Evolutionary conservation across 2,888 invertebrate species (phyloP), one percentile per base, ranked within the genome.

Genomic region (Eilema depressum): DNA sequence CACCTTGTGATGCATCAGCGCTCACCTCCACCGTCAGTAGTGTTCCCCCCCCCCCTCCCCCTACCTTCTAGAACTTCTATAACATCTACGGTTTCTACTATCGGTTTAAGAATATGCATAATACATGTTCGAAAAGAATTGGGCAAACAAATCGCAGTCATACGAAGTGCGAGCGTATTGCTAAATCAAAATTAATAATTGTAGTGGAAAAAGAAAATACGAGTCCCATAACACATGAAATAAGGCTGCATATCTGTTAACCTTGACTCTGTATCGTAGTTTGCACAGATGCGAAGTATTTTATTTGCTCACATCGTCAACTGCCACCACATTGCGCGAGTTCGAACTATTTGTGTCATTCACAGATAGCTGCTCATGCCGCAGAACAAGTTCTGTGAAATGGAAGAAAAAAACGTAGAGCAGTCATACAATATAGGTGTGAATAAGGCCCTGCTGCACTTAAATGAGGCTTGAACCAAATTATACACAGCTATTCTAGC

Each of bases 401-500:
- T 47, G 47, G 41, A 20, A 47, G 4, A 0, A 47, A 20, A 47
- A 47, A 47, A 47, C 1, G 20, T 47, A 41, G 41, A 41, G 20
- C 47, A 17, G 20, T 20, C 8, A 14, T 20, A 47, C 5, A 41
- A 5, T 41, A 17, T 41, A 41, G 41, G 14, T 41, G 17, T 41
- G 11, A 41, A 53, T n/a, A 53, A 53, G 20, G 53, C n/a, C 10
- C 53, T 53, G 53, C n/a, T 53, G 53, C 10, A 53, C 53, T 53
- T n/a, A 53, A 53, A 53, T n/a, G 53, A 53, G 53, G n/a, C 53
- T 53, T 53, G 53, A n/a, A 53, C 53, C 10, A 53, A 8, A n/a
- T 14, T 64, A n/a, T 28, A 26, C 25, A 41, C 66, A 41, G 60
- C 60, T 26, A 26, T 60, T 67, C 60, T 28, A 47, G 41, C 14